phyloP scores from a whole-genome alignment of 2,888 invertebrate species.

The Timema cristinae region DNA sequence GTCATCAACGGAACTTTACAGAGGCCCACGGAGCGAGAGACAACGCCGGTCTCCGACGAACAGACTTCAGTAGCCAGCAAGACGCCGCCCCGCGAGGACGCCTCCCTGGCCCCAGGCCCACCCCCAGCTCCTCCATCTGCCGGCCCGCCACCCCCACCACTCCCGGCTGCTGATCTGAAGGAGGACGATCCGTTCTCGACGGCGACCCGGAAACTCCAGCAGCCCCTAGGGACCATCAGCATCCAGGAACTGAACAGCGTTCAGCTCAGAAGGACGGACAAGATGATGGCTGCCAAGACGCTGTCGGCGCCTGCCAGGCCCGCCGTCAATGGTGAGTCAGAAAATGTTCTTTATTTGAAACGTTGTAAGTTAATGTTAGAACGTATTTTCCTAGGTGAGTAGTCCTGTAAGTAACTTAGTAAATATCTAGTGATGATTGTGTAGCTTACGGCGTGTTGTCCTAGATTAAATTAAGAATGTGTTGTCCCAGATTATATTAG shows the following conservation, averaged over 20 bases:
- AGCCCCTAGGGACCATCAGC: slow-evolving; percentile 82
- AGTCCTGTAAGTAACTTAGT: too few relatives aligned
- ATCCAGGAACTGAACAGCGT: slow-evolving; percentile 84
- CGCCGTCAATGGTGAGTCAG: not conserved
- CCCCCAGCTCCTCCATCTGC: slow-evolving; percentile 49
- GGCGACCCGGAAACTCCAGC: slow-evolving; percentile 50
- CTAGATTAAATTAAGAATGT: too few relatives aligned
- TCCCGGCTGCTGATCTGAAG: not conserved
- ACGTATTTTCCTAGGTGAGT: too few relatives aligned
- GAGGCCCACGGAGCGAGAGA: not conserved
- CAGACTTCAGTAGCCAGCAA: not conserved
- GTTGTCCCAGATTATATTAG: too few relatives aligned
- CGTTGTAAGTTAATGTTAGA: too few relatives aligned
- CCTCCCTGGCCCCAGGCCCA: slow-evolving; percentile 41
- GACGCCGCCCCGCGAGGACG: not conserved
- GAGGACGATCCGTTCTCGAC: slow-evolving; percentile 28
- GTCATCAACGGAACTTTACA: too few relatives aligned
- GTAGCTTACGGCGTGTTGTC: too few relatives aligned
- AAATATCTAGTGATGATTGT: too few relatives aligned
- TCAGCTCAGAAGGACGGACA: slow-evolving; percentile 69
- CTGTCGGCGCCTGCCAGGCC: slow-evolving; percentile 66
- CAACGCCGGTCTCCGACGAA: too few relatives aligned
- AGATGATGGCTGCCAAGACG: slow-evolving; percentile 72
- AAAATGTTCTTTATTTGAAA: too few relatives aligned
- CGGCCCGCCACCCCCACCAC: slow-evolving; percentile 7